Percentiles rank a stretch among this genome's conserved stretches.
Evolutionary conservation across 2,888 invertebrate species (phyloP).

Genomic region (Cremastobaeus sp.): DNA sequence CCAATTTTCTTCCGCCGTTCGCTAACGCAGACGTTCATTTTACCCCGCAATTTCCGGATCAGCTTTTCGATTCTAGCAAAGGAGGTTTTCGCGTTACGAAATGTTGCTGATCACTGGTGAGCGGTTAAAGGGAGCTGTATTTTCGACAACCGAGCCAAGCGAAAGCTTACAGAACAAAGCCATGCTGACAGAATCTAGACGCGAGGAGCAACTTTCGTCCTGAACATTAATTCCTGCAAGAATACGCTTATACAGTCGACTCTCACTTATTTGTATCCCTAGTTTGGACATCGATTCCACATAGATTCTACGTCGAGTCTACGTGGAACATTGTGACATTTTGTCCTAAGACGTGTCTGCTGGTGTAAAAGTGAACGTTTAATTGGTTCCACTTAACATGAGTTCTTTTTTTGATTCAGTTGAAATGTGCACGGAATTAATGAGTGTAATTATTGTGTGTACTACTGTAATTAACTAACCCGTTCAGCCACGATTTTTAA

Average conservation of each 20-base stretch:
- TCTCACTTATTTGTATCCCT: conserved; percentile 39
- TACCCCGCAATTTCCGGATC: conserved; percentile 73
- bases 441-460: too few relatives aligned
- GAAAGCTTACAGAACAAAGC: conserved; percentile 70
- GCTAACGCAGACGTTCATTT: conserved; percentile 64
- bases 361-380: too few relatives aligned
- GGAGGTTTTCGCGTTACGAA: conserved; percentile 71
- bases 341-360: too few relatives aligned
- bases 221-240: conserved; percentile 57
- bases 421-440: too few relatives aligned
- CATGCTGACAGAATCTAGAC: conserved; percentile 72
- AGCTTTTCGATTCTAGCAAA: conserved; percentile 77
- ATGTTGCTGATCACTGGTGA: conserved; percentile 63
- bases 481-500: too few relatives aligned
- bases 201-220: conserved; percentile 62
- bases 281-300: not conserved
- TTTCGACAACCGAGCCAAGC: conserved; percentile 71
- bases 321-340: not conserved
- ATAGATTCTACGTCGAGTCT: not conserved
- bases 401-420: too few relatives aligned
- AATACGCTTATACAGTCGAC: conserved; percentile 55
- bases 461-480: too few relatives aligned
- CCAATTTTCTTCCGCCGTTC: conserved; percentile 22
- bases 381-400: too few relatives aligned
- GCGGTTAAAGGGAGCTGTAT: conserved; percentile 64